phyloP scores from a whole-genome alignment of 2,888 invertebrate genomes.

The Piscicola geometra region DNA sequence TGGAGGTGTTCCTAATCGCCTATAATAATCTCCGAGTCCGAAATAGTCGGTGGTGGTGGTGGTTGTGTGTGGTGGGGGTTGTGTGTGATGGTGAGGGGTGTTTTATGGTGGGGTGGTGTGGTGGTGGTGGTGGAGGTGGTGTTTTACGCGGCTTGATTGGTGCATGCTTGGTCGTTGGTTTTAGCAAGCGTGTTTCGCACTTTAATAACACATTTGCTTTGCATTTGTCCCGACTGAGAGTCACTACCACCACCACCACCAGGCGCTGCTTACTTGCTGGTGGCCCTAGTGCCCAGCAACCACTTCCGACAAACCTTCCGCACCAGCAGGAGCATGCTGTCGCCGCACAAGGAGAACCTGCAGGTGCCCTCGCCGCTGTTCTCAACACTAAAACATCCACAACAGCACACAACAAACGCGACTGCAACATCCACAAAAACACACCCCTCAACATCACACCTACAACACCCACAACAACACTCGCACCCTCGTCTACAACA shows the following conservation, averaged over 20 bases:
- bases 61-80: too few species aligned
- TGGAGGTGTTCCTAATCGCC: slow-evolving; percentile 79
- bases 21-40: slow-evolving; percentile 80
- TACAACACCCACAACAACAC: background rate
- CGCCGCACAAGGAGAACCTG: slow-evolving; percentile 58
- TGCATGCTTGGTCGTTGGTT: background rate
- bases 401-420: too few species aligned
- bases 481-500: too few species aligned
- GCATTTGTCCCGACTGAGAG: too few species aligned
- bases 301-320: slow-evolving; percentile 84
- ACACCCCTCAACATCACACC: too few species aligned
- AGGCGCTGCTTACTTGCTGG: slow-evolving; percentile 81
- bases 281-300: slow-evolving; percentile 82
- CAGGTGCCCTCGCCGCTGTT: slow-evolving; percentile 45
- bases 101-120: background rate
- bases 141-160: background rate
- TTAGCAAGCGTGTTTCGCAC: background rate
- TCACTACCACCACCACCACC: slow-evolving; percentile 44
- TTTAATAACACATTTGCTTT: too few species aligned
- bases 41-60: slow-evolving; percentile 62
- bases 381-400: background rate
- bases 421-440: too few species aligned
- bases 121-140: too few species aligned
- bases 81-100: too few species aligned
- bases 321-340: slow-evolving; percentile 60